phyloP scores from a whole-genome alignment of 37 sponge, comb jelly and placozoan species.

The Halichondria panicea region DNA sequence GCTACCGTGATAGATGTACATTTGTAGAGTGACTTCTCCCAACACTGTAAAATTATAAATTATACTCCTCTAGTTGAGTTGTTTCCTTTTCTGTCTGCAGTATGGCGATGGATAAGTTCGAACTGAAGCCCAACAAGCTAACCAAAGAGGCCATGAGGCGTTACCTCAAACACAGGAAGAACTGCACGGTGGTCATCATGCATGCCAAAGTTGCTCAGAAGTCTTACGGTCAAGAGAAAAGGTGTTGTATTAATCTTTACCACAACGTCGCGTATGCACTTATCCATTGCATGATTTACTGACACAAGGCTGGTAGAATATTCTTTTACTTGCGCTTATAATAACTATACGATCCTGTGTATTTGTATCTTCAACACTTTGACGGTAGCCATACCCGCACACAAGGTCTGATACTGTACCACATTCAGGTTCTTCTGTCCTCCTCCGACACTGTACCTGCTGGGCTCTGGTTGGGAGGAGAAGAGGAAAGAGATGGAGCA shows the following conservation, averaged over 20 bases:
- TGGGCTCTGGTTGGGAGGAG: slow-evolving; percentile 79
- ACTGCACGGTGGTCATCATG: slow-evolving; percentile 72
- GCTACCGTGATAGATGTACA: no score
- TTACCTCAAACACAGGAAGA: slow-evolving; percentile 65
- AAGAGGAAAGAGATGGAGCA: slow-evolving; percentile 54
- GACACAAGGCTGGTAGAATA: no score
- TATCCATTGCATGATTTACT: no score
- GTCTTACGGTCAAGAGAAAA: slow-evolving; percentile 95
- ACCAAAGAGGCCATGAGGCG: slow-evolving; percentile 80
- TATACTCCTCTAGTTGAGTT: no score
- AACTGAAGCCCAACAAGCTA: slow-evolving; percentile 59
- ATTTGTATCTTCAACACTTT: no score
- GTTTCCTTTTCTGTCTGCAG: no score
- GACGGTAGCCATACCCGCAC: background rate
- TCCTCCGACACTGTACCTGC: slow-evolving; percentile 87
- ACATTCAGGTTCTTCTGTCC: slow-evolving; percentile 95
- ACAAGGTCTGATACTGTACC: background rate
- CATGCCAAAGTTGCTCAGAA: slow-evolving; percentile 99
- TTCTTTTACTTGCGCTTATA: no score
- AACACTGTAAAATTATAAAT: no score
- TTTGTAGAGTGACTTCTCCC: no score
- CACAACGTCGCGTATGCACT: no score
- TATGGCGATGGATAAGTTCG: slow-evolving; percentile 47
- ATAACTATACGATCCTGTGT: no score
- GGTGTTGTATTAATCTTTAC: no score